Base-by-base conservation (phyloP, 2,888 invertebrate genomes). In the Harpalus rufipes region DNA sequence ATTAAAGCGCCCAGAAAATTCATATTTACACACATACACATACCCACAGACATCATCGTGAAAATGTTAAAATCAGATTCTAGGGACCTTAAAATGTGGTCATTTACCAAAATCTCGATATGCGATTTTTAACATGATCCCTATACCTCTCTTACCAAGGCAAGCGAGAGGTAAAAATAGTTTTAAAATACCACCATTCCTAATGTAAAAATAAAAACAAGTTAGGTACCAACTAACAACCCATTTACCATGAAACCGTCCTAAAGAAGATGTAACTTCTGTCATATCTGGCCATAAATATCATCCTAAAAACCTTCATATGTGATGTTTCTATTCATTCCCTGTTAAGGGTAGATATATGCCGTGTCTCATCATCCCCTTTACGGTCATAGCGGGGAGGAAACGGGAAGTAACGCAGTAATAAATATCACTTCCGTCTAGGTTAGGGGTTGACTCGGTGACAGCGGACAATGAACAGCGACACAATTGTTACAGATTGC, bases 401-500 rank as follows among this genome's bases (percentile, higher is more conserved):
- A 21, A 25, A 68, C 68, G 68, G 68, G 44, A 74, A 51, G 44
- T 74, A 74, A 74, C 72, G 41, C 41, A 41, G 72, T 74, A 41
- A 74, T 74, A 74, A 74, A 74, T 74, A 74, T 74, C 72, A 74
- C 72, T 74, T 74, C 72, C 72, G 72, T 18, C 44, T 74, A 74
- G 16, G 72, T 44, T 74, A 74, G 72, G 72, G 72, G 41, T 18
- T 16, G 16, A 44, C 68, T 41, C 72, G 72, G 72, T 74, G 72
- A 74, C 72, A 74, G 41, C 44, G 44, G 41, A 74, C 72, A 74
- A 74, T 44, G 44, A 41, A 41, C 10, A 18, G 72, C 41, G 72
- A 74, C 72, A 74, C 72, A 74, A 74, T 74, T 74, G 72, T 74
- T 74, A 74, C 72, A 74, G 72, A 74, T 74, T 74, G 72, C 72